Conservation (phyloP, 2,888 invertebrate species). For the Anarsia innoxiella region DNA sequence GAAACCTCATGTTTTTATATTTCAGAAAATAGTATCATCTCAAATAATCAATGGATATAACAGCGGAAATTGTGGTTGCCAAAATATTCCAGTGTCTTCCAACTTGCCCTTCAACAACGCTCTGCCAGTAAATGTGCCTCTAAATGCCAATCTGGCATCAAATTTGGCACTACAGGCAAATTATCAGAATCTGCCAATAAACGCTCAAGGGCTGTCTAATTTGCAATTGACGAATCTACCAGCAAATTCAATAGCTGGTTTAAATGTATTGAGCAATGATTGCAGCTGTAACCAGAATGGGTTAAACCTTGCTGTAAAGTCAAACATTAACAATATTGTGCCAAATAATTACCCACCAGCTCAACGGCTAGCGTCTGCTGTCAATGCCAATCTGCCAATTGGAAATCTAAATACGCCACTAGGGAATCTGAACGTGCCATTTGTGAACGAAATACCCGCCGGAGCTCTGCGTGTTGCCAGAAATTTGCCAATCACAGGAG, state of each 20-base stretch:
- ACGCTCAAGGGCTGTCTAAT: background rate
- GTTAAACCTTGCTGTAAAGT: too few species aligned
- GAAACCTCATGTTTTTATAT: too few species aligned
- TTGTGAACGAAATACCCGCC: constrained; percentile 4
- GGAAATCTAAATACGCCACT: background rate
- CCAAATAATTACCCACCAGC: background rate
- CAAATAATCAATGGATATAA: constrained; percentile 2
- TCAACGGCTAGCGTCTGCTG: too few species aligned
- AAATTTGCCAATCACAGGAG: constrained; percentile 1
- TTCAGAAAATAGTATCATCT: background rate
- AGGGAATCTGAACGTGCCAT: constrained; percentile 5
- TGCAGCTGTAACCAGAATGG: too few species aligned
- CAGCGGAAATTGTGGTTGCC: constrained; percentile 2
- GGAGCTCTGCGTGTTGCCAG: constrained; percentile 5
- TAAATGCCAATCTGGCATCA: background rate
- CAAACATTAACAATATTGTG: background rate
- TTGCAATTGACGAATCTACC: background rate
- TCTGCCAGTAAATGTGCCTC: too few species aligned
- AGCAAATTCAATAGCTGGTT: background rate
- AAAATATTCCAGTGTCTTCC: constrained; percentile 3
- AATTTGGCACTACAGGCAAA: background rate
- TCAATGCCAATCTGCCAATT: constrained; percentile 1
- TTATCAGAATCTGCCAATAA: background rate
- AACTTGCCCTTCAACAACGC: too few species aligned
- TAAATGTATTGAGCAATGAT: background rate